Evolutionary conservation across 2,888 invertebrate genomes (phyloP).

Genomic region (Latrodectus hesperus): DNA sequence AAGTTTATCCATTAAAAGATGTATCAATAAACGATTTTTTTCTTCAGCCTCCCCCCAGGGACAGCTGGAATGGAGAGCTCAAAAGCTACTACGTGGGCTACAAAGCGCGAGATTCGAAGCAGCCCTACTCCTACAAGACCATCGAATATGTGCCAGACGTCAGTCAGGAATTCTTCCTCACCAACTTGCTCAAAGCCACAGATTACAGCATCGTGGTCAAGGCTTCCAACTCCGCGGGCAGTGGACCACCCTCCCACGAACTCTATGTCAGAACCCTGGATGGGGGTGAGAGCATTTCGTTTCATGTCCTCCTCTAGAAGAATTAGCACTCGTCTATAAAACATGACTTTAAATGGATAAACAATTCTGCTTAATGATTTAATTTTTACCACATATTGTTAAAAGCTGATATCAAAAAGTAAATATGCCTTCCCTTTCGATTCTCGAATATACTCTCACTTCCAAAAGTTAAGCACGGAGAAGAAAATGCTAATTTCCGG

Average conservation of each 20-base stretch:
- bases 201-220: conserved; percentile 69
- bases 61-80: conserved; percentile 69
- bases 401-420: no score
- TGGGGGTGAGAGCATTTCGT: conserved; percentile 38
- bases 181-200: conserved; percentile 62
- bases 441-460: no score
- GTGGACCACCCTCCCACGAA: conserved; percentile 69
- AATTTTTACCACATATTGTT: no score
- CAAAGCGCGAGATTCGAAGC: conserved; percentile 62
- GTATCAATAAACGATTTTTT: neutral
- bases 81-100: conserved; percentile 69
- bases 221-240: conserved; percentile 69
- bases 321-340: no score
- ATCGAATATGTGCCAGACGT: conserved; percentile 62
- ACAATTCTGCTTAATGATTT: no score
- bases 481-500: no score
- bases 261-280: conserved; percentile 68
- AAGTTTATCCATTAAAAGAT: no score
- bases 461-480: no score
- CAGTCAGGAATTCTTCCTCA: conserved; percentile 65
- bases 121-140: conserved; percentile 70
- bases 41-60: conserved; percentile 67
- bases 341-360: no score
- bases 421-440: no score
- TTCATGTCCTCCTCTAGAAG: no score